Percentiles rank a stretch among this genome's conserved stretches.
phyloP scores from a whole-genome alignment of 2,113 vertebrate genomes.

The Ailurus styani region DNA sequence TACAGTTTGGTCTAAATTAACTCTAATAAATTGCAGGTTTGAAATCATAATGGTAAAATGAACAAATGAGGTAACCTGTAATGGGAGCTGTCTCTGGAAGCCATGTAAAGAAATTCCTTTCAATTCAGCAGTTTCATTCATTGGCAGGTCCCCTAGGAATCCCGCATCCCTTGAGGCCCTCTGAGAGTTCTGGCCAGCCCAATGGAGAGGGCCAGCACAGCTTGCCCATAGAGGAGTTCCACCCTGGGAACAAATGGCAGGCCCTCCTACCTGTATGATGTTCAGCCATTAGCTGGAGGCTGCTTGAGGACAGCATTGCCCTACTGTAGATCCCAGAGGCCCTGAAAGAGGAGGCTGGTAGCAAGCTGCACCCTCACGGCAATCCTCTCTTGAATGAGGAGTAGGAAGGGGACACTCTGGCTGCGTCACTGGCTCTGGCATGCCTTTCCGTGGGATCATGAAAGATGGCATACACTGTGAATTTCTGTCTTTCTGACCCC shows the following conservation, averaged over 20 bases:
- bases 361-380: no score
- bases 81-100: conserved; percentile 77
- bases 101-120: conserved; percentile 73
- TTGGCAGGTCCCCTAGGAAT: not conserved
- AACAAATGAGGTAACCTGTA: conserved; percentile 87
- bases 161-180: not conserved
- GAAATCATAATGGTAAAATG: conserved; percentile 91
- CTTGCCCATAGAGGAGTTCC: not conserved
- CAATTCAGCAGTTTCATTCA: not conserved
- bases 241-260: not conserved
- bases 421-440: not conserved
- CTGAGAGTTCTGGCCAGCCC: not conserved
- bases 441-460: not conserved
- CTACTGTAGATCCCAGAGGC: not conserved
- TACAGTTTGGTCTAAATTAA: conserved; percentile 85
- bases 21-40: conserved; percentile 85
- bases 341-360: not conserved
- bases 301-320: rapidly evolving
- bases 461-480: not conserved
- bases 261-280: not conserved
- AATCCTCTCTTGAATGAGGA: not conserved
- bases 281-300: not conserved
- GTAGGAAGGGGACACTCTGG: not conserved
- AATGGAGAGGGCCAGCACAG: not conserved
- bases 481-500: not conserved